These are phyloP conservation scores for Xiphophorus hellerii DNA, from an alignment of 2,113 vertebrate genomes.

Conservation along the genomic window DNA sequence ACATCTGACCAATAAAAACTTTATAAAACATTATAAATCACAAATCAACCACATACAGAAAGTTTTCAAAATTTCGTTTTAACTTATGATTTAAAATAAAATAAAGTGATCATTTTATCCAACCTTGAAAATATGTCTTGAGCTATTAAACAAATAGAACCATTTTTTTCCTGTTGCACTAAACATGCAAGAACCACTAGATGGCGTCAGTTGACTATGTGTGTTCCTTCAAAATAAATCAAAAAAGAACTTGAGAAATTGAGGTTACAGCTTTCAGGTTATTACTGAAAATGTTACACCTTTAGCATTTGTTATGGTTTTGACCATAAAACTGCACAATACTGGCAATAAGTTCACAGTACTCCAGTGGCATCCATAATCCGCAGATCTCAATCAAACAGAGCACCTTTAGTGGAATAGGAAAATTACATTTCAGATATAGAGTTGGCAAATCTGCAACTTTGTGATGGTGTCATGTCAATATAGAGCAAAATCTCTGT, in stretches of 20 bases:
- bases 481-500: background rate
- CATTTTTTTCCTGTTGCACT: background rate
- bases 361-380: background rate
- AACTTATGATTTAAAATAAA: background rate
- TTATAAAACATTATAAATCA: too few relatives aligned
- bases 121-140: background rate
- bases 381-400: background rate
- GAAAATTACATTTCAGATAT: background rate
- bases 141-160: background rate
- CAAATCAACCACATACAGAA: too few relatives aligned
- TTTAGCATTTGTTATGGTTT: too few relatives aligned
- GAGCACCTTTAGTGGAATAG: background rate
- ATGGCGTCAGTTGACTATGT: background rate
- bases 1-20: too few relatives aligned
- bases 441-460: background rate
- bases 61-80: background rate
- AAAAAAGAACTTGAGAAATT: background rate
- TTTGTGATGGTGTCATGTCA: background rate
- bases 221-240: background rate
- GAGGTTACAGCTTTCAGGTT: background rate
- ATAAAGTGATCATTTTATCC: background rate
- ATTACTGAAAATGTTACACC: background rate
- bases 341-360: background rate
- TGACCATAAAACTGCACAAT: too few relatives aligned
- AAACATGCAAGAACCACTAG: background rate